Conservation (phyloP, 2,797 vertebrate genomes). For the Peromyscus aztecus region DNA sequence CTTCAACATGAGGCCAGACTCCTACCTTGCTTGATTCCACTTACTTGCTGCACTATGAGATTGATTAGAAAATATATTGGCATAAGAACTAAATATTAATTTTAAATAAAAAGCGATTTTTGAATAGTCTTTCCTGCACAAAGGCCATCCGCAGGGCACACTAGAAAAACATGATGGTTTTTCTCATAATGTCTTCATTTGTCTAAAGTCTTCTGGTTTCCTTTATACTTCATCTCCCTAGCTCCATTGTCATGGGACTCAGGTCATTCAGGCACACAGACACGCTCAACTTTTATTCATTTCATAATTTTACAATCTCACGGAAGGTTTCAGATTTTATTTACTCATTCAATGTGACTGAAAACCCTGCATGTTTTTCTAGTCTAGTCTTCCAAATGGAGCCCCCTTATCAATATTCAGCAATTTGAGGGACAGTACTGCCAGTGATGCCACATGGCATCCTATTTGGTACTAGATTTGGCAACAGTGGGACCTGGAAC, state of each 20-base stretch:
- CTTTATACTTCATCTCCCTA: conserved; percentile 13
- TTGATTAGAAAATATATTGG: background rate
- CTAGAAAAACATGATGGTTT: background rate
- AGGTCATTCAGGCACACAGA: background rate
- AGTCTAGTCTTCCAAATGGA: background rate
- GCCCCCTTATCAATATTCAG: conserved; percentile 40
- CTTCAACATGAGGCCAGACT: background rate
- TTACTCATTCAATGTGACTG: background rate
- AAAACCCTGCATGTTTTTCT: conserved; percentile 9
- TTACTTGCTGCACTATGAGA: background rate
- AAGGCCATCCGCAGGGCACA: background rate
- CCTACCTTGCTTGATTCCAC: background rate
- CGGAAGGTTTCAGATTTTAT: background rate
- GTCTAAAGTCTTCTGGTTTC: background rate
- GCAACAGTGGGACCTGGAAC: conserved; percentile 57
- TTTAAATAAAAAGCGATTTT: conserved; percentile 15
- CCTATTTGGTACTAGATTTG: conserved; percentile 41
- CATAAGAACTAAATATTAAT: background rate
- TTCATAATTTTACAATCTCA: background rate
- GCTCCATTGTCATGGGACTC: background rate
- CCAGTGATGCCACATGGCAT: background rate
- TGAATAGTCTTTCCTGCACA: conserved; percentile 23
- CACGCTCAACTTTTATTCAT: background rate
- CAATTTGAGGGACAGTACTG: background rate
- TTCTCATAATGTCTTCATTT: background rate